Evolutionary conservation across 1,140 invertebrate species (phyloP).

Genomic region (Littorina saxatilis): DNA sequence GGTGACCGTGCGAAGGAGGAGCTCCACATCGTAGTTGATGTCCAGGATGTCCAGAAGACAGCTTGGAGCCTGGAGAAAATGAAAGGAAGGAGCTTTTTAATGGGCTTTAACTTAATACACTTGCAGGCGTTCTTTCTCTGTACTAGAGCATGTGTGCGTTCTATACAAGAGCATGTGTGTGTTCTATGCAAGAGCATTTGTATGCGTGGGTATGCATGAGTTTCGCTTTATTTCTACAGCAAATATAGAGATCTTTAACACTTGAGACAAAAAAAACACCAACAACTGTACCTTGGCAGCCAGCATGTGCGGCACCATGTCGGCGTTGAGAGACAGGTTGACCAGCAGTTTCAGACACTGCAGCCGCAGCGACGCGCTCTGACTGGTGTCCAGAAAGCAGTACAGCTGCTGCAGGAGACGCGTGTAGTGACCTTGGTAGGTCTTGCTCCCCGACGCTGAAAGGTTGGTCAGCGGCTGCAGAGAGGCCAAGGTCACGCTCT

Average conservation of each 20-base stretch:
- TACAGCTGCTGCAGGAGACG: constrained; percentile 65
- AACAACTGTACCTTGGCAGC: constrained; percentile 79
- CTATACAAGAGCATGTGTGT: too few species aligned
- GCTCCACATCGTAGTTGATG: constrained; percentile 74
- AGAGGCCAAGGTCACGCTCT: constrained; percentile 63
- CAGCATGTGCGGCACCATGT: constrained; percentile 81
- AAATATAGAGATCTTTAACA: too few species aligned
- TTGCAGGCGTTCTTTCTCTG: too few species aligned
- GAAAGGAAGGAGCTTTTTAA: not conserved
- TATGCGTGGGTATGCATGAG: too few species aligned
- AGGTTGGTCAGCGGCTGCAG: constrained; percentile 73
- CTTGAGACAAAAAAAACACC: too few species aligned
- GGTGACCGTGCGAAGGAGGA: constrained; percentile 79
- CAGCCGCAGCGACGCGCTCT: constrained; percentile 68
- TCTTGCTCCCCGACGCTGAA: constrained; percentile 60
- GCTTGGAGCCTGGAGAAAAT: constrained; percentile 76
- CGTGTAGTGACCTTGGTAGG: constrained; percentile 69
- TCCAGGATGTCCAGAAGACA: constrained; percentile 77
- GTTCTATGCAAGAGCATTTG: too few species aligned
- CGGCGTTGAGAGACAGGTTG: constrained; percentile 81
- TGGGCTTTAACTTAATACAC: too few species aligned
- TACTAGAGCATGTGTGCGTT: too few species aligned
- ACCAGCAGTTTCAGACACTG: constrained; percentile 81
- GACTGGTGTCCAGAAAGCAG: constrained; percentile 53
- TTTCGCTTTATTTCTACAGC: too few species aligned